These are phyloP conservation scores for Triplophysa yarkandensis DNA, from an alignment of 2,797 vertebrate species.

Conservation along the genomic window DNA sequence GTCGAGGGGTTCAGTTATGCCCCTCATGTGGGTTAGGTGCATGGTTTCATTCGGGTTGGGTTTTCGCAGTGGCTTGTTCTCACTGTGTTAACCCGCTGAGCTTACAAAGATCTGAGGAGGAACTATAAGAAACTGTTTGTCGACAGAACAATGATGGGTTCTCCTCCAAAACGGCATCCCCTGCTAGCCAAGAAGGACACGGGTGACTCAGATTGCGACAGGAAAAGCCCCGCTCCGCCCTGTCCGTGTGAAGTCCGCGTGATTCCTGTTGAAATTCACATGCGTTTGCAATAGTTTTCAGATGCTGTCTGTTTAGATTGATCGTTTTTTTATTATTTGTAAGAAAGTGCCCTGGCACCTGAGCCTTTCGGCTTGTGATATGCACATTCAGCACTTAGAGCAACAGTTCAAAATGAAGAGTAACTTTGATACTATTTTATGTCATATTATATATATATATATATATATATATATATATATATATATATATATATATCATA, in stretches of 20 bases:
- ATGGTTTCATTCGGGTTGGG: constrained; percentile 28
- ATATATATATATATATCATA: too few relatives aligned
- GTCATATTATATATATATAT: too few relatives aligned
- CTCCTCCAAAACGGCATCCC: constrained; percentile 40
- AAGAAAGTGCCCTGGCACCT: too few relatives aligned
- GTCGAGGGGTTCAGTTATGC: constrained; percentile 51
- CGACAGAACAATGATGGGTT: constrained; percentile 35
- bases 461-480: too few relatives aligned
- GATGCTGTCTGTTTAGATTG: not conserved
- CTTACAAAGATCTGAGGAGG: constrained; percentile 10
- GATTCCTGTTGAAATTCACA: constrained; percentile 9
- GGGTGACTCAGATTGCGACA: constrained; percentile 43
- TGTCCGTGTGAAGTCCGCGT: constrained; percentile 11
- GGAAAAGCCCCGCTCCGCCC: constrained; percentile 30
- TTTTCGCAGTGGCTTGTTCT: constrained; percentile 5
- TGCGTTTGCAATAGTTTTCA: not conserved
- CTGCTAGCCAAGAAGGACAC: constrained; percentile 49
- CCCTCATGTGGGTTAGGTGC: constrained; percentile 19
- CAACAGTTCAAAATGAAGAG: too few relatives aligned
- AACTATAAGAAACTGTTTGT: constrained; percentile 25
- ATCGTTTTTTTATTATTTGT: too few relatives aligned
- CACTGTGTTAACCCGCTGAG: constrained; percentile 38
- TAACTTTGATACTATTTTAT: too few relatives aligned
- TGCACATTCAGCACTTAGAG: too few relatives aligned
- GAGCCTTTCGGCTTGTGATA: too few relatives aligned